Evolutionary conservation across 2,888 invertebrate species (phyloP).

Genomic region (Brassicogethes aeneus): DNA sequence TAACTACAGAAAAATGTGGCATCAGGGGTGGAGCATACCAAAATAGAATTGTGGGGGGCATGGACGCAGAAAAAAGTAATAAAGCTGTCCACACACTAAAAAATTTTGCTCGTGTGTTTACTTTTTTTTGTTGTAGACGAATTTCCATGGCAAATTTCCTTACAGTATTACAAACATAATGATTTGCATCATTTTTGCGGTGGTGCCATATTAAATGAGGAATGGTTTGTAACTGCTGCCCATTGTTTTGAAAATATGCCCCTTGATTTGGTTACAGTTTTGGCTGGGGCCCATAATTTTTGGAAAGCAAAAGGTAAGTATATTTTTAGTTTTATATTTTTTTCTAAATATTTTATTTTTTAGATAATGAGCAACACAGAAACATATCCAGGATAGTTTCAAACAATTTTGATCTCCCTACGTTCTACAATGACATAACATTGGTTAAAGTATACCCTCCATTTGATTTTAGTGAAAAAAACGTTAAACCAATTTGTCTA

Average conservation of each 20-base stretch:
- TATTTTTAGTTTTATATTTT: background rate
- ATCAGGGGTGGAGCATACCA: slow-evolving; percentile 4
- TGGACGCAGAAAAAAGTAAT: background rate
- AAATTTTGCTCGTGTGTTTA: no score
- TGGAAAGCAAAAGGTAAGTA: slow-evolving; percentile 19
- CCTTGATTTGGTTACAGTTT: slow-evolving; percentile 14
- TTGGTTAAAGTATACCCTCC: slow-evolving; percentile 20
- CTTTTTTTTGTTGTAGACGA: slow-evolving; percentile 23
- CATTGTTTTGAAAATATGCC: slow-evolving; percentile 22
- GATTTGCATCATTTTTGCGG: slow-evolving; percentile 22
- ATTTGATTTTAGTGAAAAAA: slow-evolving; percentile 11
- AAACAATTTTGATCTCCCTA: slow-evolving; percentile 19
- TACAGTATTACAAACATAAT: slow-evolving; percentile 16
- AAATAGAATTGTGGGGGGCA: slow-evolving; percentile 3
- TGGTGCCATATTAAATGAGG: slow-evolving; percentile 20
- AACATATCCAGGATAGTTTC: slow-evolving; percentile 15
- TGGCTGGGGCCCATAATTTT: slow-evolving; percentile 24
- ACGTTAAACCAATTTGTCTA: slow-evolving; percentile 21
- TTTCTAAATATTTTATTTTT: slow-evolving; percentile 4
- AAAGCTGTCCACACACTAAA: no score
- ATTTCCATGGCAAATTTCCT: slow-evolving; percentile 28
- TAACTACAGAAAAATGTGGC: no score
- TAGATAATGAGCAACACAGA: slow-evolving; percentile 21
- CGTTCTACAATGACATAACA: slow-evolving; percentile 25
- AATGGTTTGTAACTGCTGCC: slow-evolving; percentile 27